Base-by-base conservation (phyloP, 2,797 vertebrate species). In the Falco biarmicus region DNA sequence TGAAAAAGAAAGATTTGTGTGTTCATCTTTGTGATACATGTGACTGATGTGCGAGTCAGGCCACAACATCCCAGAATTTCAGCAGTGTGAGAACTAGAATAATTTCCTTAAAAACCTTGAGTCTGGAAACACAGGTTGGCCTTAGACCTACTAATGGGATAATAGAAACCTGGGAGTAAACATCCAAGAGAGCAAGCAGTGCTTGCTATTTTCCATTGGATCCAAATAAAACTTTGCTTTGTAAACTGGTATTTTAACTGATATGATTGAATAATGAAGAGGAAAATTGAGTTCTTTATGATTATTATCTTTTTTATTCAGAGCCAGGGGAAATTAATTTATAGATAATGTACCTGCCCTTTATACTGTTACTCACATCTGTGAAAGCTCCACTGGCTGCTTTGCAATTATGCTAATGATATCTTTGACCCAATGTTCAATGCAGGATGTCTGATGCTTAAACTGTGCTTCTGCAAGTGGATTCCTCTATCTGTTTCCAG, bases 281-380 rank as follows among this genome's bases (percentile, higher is more conserved):
- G 39, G 25, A 50, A 79, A 95, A 92, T 79, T 29, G 34, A 89
- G n/a, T 25, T 56, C 31, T 84, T 93, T 70, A 71, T 54, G 39
- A 83, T 87, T 83, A 71, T 90, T 82, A 65, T 73, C 25, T 41
- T 63, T 80, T 80, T 70, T 81, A 78, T 82, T 76, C 87, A 56
- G 22, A n/a, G 31, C 50, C 54, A 68, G 41, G 28, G 16, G 11
- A 90, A 90, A 90, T 88, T 68, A 90, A 86, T 89, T 90, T 88
- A 47, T 84, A 92, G 95, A 89, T 90, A 92, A 89, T 50, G 28
- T 82, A 81, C 34, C 75, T 92, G 70, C 56, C 63, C 70, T 96
- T 96, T 94, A 59, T n/a, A 47, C 48, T 61, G n/a, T 91, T 92
- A 59, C 17, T 88, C 20, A 41, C 20, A 45, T 87, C 74, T 94